Evolutionary conservation across 2,113 vertebrate species (phyloP), one percentile per base, ranked within the genome.

Genomic region (Spilogale gracilis): DNA sequence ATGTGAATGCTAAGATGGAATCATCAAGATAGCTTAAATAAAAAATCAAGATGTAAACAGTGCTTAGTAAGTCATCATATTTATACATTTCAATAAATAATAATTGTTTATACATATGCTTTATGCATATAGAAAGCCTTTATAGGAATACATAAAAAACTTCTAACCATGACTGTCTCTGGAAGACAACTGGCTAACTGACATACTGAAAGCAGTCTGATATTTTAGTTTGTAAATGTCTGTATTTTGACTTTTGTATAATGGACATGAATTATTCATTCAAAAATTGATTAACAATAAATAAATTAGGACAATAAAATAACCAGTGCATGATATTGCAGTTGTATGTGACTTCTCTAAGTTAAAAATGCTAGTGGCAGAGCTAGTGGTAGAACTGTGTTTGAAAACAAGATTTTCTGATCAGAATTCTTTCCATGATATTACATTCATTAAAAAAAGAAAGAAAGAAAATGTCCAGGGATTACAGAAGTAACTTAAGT

Each of bases 381-480:
- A 50, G 20, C n/a, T 79, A 43, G 9, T 23, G 9, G 1, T 21
- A 79, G n/a, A 78, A 58, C 10, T 18, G 32, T 56, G 27, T 67
- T 92, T 92, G 30, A 50, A 81, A 88, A 58, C 48, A 52, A 84
- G 23, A 52, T 84, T 76, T 88, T 94, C 17, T 94, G 10, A 79
- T 89, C 38, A 94, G 61, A 79, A 48, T 84, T 82, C 3, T 74
- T 93, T 32, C 50, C 30, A 71, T 21, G 54, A 83, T 43, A 20
- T 30, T 91, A 11, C 6, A 27, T 60, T 82, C 30, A 50, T 69
- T 50, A 5, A n/a, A 86, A 91, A 58, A 60, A n/a, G 17, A 13
- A 48, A 27, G 6, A 27, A 48, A 48, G 73, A 48, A 76, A 48
- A 27, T 63, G 30, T 69, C 2, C 65, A 69, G 4, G 61, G 65